phyloP scores from a whole-genome alignment of 2,888 invertebrate genomes.

The Erpobdella octoculata region DNA sequence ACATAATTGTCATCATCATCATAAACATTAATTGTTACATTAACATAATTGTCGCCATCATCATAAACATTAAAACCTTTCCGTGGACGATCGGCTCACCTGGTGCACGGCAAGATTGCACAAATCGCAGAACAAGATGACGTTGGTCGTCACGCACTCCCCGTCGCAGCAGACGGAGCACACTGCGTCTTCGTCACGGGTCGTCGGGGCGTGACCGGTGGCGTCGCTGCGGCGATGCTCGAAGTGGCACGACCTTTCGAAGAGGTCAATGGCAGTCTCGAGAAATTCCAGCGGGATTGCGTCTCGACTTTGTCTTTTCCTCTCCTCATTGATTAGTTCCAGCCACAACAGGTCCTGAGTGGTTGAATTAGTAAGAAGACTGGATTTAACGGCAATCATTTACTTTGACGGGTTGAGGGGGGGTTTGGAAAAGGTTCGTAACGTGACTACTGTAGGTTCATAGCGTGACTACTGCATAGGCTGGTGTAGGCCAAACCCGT shows the following conservation, averaged over 20 bases:
- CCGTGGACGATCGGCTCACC: slow-evolving; percentile 5
- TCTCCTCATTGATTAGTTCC: slow-evolving; percentile 73
- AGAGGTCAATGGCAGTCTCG: slow-evolving; percentile 86
- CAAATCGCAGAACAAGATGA: slow-evolving; percentile 97
- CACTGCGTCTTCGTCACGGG: slow-evolving; percentile 89
- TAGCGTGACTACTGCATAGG: no score
- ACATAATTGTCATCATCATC: not conserved
- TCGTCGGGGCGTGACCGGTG: slow-evolving; percentile 39
- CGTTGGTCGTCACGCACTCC: slow-evolving; percentile 95
- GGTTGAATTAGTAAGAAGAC: not conserved
- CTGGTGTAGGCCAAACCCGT: not conserved
- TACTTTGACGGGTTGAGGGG: no score
- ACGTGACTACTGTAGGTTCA: no score
- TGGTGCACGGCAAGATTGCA: slow-evolving; percentile 96
- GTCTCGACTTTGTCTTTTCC: slow-evolving; percentile 59
- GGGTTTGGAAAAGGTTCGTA: no score
- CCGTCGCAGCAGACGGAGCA: slow-evolving; percentile 98
- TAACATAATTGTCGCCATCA: not conserved
- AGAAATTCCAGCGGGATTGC: slow-evolving; percentile 78
- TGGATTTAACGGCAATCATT: no score
- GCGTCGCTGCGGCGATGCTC: slow-evolving; percentile 21
- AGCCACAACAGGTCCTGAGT: slow-evolving; percentile 82
- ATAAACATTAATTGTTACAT: not conserved
- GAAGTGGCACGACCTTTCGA: slow-evolving; percentile 80
- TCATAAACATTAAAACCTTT: not conserved